Evolutionary conservation across 2,113 vertebrate genomes (phyloP).

Genomic region (Odocoileus hemionus): DNA sequence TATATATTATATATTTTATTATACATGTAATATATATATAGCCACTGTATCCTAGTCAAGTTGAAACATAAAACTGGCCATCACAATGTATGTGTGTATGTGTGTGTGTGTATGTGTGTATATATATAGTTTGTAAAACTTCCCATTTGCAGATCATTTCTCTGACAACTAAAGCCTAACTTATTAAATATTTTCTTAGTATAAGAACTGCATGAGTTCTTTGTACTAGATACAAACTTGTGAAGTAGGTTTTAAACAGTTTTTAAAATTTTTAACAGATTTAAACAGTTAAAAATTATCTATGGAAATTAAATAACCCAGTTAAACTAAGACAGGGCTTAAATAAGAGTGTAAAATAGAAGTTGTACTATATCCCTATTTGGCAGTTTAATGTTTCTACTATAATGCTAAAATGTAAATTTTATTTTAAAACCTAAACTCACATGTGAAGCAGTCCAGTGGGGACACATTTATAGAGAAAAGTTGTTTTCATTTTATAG

Average conservation of each 20-base stretch:
- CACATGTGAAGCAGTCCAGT: not conserved
- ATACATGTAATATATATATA: not conserved
- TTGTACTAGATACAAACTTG: not conserved
- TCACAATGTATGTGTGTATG: not conserved
- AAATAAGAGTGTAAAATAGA: not conserved
- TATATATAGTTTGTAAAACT: not conserved
- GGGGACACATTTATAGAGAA: not conserved
- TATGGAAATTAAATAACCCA: constrained; percentile 9
- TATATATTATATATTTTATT: too few species aligned
- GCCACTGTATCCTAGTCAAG: not conserved
- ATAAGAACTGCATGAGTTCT: not conserved
- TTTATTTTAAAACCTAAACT: constrained; percentile 5
- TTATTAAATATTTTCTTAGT: not conserved
- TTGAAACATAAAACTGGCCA: not conserved
- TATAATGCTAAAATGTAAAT: constrained; percentile 22
- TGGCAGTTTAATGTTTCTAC: constrained; percentile 2
- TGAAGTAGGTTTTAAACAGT: not conserved
- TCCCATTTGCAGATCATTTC: not conserved
- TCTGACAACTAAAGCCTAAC: not conserved
- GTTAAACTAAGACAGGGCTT: not conserved
- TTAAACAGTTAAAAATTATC: not conserved
- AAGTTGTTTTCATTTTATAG: constrained; percentile 25
- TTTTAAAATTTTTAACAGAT: not conserved
- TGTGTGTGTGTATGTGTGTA: not conserved
- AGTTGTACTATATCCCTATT: not conserved